phyloP scores from a whole-genome alignment of 2,113 vertebrate genomes.

The Pampusana beccarii region DNA sequence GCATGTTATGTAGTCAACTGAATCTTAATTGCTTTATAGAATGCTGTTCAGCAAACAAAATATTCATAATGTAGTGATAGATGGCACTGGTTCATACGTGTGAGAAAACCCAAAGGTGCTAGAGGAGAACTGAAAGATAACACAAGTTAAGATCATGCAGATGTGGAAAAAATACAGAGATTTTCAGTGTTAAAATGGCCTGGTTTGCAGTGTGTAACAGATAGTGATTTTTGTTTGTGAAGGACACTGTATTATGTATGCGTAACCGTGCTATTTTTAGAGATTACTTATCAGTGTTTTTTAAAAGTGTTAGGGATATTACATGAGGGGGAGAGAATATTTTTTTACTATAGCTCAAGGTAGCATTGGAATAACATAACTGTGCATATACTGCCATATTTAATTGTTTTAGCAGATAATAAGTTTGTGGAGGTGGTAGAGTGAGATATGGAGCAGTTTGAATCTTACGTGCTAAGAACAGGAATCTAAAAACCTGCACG shows the following conservation, averaged over 20 bases:
- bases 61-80: neutral
- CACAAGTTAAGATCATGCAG: neutral
- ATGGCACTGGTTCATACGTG: neutral
- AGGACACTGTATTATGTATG: neutral
- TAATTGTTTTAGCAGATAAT: constrained; percentile 8
- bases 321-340: neutral
- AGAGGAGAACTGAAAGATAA: neutral
- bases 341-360: neutral
- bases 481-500: neutral
- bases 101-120: neutral
- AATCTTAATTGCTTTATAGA: neutral
- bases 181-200: neutral
- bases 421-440: neutral
- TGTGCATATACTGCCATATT: neutral
- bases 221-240: neutral
- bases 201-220: neutral
- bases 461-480: neutral
- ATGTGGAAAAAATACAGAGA: neutral
- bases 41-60: neutral
- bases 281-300: neutral
- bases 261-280: neutral
- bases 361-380: neutral
- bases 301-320: neutral
- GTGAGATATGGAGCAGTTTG: neutral
- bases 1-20: neutral